A percentile compares a stretch with the other conserved stretches of the same genome.
Conservation (phyloP, 1,140 invertebrate genomes). For the Macrobrachium rosenbergii region DNA sequence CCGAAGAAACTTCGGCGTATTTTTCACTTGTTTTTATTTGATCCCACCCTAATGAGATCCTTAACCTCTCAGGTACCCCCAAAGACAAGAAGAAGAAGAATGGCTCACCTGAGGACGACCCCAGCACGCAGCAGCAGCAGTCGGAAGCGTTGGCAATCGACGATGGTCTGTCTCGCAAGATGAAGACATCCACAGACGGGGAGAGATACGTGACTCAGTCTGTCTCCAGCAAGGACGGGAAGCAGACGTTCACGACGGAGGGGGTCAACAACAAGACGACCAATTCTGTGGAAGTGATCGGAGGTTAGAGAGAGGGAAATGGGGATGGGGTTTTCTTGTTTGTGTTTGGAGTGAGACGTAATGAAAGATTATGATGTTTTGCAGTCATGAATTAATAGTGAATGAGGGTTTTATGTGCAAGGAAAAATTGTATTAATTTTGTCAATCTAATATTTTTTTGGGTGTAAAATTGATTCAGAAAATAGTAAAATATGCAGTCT, state of each 20-base stretch:
- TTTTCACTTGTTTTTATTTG: not conserved
- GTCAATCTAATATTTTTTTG: no score
- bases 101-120: no score
- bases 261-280: conserved; percentile 61
- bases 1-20: no score
- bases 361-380: not conserved
- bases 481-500: no score
- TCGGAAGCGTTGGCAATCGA: not conserved
- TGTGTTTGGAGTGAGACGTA: not conserved
- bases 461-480: no score
- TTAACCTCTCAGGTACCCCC: no score
- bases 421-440: no score
- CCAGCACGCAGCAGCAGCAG: no score
- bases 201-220: conserved; percentile 58
- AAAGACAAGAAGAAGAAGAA: no score
- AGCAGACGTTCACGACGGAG: conserved; percentile 47
- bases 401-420: no score
- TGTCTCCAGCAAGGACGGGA: conserved; percentile 29
- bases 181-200: conserved; percentile 52
- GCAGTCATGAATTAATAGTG: no score
- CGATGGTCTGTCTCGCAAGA: conserved; percentile 29
- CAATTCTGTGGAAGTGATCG: conserved; percentile 57
- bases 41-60: no score
- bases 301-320: conserved; percentile 10
- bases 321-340: not conserved